Evolutionary conservation across 2,113 vertebrate genomes (phyloP).

Genomic region (Eira barbara): DNA sequence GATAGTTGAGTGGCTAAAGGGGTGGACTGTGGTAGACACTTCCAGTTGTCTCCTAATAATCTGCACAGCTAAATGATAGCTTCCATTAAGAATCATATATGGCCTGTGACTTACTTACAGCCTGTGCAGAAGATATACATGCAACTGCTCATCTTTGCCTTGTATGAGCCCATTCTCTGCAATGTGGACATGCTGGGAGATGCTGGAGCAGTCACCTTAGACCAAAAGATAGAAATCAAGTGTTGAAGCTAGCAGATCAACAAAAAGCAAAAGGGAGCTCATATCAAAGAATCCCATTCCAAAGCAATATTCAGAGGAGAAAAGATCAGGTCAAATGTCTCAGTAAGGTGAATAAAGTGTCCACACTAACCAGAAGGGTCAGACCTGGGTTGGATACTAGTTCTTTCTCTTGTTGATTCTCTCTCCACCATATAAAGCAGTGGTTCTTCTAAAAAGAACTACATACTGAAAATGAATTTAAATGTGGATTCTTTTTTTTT

Average conservation of each 20-base stretch:
- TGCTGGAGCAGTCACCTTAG: rapidly evolving
- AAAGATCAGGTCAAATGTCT: neutral
- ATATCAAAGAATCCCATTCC: rapidly evolving
- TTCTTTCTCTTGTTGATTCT: neutral
- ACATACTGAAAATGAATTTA: neutral
- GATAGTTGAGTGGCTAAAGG: neutral
- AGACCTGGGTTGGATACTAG: rapidly evolving
- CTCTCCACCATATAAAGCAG: neutral
- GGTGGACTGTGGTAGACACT: no score
- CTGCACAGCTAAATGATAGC: neutral
- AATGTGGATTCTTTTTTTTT: neutral
- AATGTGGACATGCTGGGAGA: rapidly evolving
- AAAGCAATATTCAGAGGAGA: neutral
- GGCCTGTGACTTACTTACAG: neutral
- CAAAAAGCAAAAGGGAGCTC: neutral
- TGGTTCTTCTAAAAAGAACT: neutral
- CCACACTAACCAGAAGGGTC: neutral
- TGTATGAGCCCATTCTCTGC: neutral
- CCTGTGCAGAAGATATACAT: neutral
- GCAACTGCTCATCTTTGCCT: neutral
- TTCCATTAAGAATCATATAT: neutral
- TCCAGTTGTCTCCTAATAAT: neutral
- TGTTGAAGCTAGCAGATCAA: neutral
- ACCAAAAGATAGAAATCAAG: neutral
- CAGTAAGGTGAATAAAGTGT: no score